Conservation (phyloP, 2,888 invertebrate genomes). For the Tiphia femorata region DNA sequence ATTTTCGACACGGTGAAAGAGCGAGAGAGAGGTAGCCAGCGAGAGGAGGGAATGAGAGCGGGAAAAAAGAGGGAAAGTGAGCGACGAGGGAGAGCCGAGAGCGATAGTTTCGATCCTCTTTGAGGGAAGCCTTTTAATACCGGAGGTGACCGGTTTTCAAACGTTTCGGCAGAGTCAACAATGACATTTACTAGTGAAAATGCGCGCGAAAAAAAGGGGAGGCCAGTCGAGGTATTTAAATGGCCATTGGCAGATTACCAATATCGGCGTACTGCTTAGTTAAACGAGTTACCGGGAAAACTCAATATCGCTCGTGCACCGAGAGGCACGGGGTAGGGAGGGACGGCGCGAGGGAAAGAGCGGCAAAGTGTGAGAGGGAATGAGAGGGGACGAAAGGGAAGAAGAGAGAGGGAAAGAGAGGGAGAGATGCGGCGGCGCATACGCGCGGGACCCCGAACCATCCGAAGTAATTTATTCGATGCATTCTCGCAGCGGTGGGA, state of each 20-base stretch:
- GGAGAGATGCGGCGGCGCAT: slow-evolving; percentile 5
- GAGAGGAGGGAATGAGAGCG: background rate
- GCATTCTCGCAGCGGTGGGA: too few species aligned
- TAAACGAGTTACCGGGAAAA: slow-evolving; percentile 54
- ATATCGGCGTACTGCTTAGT: slow-evolving; percentile 53
- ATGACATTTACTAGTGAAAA: slow-evolving; percentile 48
- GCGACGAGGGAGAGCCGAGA: background rate
- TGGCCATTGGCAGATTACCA: slow-evolving; percentile 55
- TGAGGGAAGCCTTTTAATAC: slow-evolving; percentile 40
- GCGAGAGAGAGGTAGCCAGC: background rate
- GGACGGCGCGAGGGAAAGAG: background rate
- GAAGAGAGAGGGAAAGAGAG: background rate
- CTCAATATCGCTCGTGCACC: slow-evolving; percentile 44
- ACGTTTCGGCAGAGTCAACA: slow-evolving; percentile 42
- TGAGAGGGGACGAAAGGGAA: background rate
- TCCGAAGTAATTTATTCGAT: too few species aligned
- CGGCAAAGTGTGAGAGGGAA: background rate
- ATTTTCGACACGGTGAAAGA: too few species aligned
- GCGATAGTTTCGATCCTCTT: background rate
- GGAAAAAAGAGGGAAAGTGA: background rate
- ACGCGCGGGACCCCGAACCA: too few species aligned
- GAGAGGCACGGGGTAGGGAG: background rate
- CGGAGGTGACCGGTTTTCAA: slow-evolving; percentile 47
- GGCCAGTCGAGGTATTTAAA: slow-evolving; percentile 44
- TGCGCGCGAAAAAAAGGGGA: slow-evolving; percentile 47